Conservation (phyloP, 1,140 invertebrate genomes). For the Orius insidiosus region DNA sequence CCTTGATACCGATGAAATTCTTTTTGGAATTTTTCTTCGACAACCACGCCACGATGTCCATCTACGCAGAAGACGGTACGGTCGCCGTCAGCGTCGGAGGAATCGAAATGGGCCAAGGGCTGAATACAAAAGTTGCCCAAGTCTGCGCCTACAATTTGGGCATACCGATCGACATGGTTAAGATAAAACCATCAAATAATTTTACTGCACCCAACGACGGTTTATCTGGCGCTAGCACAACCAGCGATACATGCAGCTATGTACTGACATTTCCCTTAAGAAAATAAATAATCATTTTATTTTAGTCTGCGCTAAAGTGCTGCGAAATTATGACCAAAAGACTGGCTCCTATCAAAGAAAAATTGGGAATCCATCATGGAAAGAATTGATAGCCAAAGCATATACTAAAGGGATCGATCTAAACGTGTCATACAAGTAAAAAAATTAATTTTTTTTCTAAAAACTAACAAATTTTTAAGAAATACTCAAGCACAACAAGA, state of each 20-base stretch:
- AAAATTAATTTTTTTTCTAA: not conserved
- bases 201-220: slow-evolving; percentile 41
- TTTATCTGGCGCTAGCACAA: slow-evolving; percentile 50
- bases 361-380: slow-evolving; percentile 45
- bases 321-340: slow-evolving; percentile 44
- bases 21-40: slow-evolving; percentile 35
- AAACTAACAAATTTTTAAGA: not conserved
- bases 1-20: slow-evolving; percentile 50
- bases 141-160: slow-evolving; percentile 53
- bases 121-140: slow-evolving; percentile 52
- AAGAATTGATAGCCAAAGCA: slow-evolving; percentile 39
- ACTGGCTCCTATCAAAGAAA: slow-evolving; percentile 40
- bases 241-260: slow-evolving; percentile 48
- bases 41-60: slow-evolving; percentile 44
- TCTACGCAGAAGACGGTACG: slow-evolving; percentile 58
- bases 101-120: slow-evolving; percentile 73
- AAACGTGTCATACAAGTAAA: not conserved
- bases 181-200: slow-evolving; percentile 45
- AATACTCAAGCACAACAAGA: not conserved
- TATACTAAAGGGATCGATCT: slow-evolving; percentile 40
- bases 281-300: not conserved
- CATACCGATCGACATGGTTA: slow-evolving; percentile 48
- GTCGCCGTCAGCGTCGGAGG: slow-evolving; percentile 61
- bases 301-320: slow-evolving; percentile 43
- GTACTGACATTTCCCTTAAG: slow-evolving; percentile 29